phyloP scores from a whole-genome alignment of 2,888 invertebrate species.

The Panopea generosa region DNA sequence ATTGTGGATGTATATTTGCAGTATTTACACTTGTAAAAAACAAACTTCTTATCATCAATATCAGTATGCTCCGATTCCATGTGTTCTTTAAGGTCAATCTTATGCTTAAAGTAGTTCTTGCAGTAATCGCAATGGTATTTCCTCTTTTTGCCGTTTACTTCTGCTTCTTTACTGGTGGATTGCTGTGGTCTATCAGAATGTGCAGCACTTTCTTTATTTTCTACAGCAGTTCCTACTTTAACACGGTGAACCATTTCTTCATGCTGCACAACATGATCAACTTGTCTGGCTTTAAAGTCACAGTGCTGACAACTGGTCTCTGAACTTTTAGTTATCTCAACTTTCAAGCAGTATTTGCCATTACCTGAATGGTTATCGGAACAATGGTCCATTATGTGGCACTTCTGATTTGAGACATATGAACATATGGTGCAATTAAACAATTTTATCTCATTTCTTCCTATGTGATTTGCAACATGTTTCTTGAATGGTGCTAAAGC shows the following conservation, averaged over 20 bases:
- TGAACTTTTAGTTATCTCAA: slow-evolving; percentile 41
- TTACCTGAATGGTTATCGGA: slow-evolving; percentile 49
- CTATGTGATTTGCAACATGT: slow-evolving; percentile 63
- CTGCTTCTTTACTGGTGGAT: neutral
- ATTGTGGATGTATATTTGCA: slow-evolving; percentile 67
- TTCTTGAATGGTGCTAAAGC: slow-evolving; percentile 43
- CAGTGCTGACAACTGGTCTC: slow-evolving; percentile 57
- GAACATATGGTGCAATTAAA: slow-evolving; percentile 62
- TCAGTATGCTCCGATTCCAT: slow-evolving; percentile 42
- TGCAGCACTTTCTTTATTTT: neutral
- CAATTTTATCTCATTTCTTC: slow-evolving; percentile 58
- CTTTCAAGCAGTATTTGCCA: slow-evolving; percentile 27
- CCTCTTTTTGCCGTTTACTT: slow-evolving; percentile 14
- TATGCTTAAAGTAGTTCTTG: slow-evolving; percentile 54
- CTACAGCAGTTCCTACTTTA: neutral
- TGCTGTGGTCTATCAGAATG: neutral
- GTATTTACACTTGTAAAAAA: slow-evolving; percentile 65
- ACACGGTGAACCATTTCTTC: slow-evolving; percentile 34
- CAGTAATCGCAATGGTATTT: slow-evolving; percentile 69
- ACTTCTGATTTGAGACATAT: slow-evolving; percentile 59
- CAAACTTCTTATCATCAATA: slow-evolving; percentile 52
- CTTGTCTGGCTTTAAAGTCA: slow-evolving; percentile 46
- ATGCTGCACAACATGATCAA: slow-evolving; percentile 57
- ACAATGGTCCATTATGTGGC: slow-evolving; percentile 62
- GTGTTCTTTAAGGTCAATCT: slow-evolving; percentile 56